A percentile compares a stretch with the other conserved stretches of the same genome.
Evolutionary conservation across 2,888 invertebrate genomes (phyloP).

Genomic region (Drosophila colorata): DNA sequence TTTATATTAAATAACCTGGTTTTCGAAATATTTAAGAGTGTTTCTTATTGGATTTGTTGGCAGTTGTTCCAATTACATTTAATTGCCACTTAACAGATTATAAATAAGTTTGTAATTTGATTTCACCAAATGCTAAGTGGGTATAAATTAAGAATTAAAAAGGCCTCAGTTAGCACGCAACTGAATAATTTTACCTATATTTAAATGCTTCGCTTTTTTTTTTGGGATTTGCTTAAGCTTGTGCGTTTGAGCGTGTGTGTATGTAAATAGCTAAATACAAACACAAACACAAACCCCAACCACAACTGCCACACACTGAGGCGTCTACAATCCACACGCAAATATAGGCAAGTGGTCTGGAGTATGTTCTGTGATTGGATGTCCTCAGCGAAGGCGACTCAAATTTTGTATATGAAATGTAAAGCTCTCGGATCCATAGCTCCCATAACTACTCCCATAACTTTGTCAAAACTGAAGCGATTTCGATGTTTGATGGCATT

Average conservation of each 20-base stretch:
- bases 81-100: conserved; percentile 19
- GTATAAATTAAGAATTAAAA: conserved; percentile 11
- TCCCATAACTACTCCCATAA: too few relatives aligned
- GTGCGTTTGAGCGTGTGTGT: not conserved
- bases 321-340: not conserved
- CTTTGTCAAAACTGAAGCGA: too few relatives aligned
- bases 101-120: conserved; percentile 20
- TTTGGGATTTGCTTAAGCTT: not conserved
- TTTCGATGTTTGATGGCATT: too few relatives aligned
- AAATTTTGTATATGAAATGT: not conserved
- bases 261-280: not conserved
- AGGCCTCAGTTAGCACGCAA: conserved; percentile 1
- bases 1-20: not conserved
- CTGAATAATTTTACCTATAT: conserved; percentile 7
- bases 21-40: not conserved
- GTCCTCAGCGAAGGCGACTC: not conserved
- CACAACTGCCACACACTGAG: not conserved
- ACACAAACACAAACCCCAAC: not conserved
- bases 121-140: conserved; percentile 7
- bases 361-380: not conserved
- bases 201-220: conserved; percentile 2
- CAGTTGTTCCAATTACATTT: conserved; percentile 13
- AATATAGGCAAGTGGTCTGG: not conserved
- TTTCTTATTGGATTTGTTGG: not conserved
- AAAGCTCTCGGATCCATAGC: too few relatives aligned